These are phyloP conservation scores for Chauna torquata DNA, from an alignment of 2,113 vertebrate species.

Conservation along the genomic window DNA sequence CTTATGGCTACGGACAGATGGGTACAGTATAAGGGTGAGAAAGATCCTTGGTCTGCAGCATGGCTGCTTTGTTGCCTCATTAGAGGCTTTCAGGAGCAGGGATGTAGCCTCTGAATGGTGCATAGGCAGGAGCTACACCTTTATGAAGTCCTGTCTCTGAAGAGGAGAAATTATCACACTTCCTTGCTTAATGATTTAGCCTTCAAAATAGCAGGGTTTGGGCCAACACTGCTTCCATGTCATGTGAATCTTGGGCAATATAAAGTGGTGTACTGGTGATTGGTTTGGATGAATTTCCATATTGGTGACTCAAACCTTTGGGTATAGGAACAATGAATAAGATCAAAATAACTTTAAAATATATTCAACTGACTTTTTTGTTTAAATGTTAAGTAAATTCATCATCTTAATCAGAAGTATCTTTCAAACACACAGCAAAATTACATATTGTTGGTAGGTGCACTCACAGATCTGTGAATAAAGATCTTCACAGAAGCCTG, in stretches of 20 bases:
- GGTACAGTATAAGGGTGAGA: not conserved
- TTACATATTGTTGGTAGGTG: not conserved
- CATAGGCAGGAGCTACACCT: not conserved
- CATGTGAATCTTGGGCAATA: not conserved
- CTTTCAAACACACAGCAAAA: not conserved
- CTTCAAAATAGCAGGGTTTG: not conserved
- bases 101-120: not conserved
- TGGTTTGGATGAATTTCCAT: not conserved
- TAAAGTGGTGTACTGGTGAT: not conserved
- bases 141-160: not conserved
- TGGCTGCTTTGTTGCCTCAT: not conserved
- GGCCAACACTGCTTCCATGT: not conserved
- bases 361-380: not conserved
- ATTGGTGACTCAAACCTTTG: not conserved
- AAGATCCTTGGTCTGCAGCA: not conserved
- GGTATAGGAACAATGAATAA: not conserved
- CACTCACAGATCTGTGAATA: not conserved
- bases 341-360: not conserved
- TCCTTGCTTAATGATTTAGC: not conserved
- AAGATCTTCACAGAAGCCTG: not conserved
- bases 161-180: not conserved
- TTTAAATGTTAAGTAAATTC: not conserved
- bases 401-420: not conserved
- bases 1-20: accelerated
- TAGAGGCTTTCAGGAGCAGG: not conserved